Evolutionary conservation across 2,888 invertebrate species (phyloP).

Genomic region (Pycnomerus fuliginosus): DNA sequence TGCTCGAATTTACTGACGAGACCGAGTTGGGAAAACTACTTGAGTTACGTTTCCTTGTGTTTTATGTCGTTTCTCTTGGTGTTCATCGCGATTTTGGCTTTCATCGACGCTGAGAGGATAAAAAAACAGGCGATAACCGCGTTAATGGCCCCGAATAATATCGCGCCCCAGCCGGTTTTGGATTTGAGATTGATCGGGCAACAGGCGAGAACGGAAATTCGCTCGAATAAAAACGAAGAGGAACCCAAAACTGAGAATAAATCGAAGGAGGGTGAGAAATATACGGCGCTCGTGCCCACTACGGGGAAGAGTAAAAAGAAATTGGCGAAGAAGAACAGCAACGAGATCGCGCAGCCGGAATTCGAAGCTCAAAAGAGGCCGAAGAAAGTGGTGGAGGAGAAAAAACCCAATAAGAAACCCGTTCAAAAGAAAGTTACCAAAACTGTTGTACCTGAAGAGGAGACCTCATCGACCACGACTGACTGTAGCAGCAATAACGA

Average conservation of each 20-base stretch:
- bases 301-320: constrained; percentile 47
- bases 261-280: constrained; percentile 50
- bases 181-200: constrained; percentile 61
- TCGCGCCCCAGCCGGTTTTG: constrained; percentile 60
- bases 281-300: constrained; percentile 44
- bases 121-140: constrained; percentile 56
- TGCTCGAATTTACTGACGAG: constrained; percentile 70
- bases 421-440: constrained; percentile 26
- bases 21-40: constrained; percentile 72
- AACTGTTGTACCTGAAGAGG: constrained; percentile 56
- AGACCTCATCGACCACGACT: constrained; percentile 70
- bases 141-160: constrained; percentile 54
- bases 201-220: constrained; percentile 50
- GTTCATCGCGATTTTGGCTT: constrained; percentile 65
- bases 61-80: constrained; percentile 61
- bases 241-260: constrained; percentile 37
- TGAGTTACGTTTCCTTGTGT: constrained; percentile 65
- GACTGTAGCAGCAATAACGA: constrained; percentile 69
- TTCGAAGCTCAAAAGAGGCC: constrained; percentile 28
- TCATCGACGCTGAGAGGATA: constrained; percentile 72
- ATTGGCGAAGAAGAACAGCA: constrained; percentile 40
- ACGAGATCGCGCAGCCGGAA: constrained; percentile 29
- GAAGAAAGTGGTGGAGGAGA: constrained; percentile 28
- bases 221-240: constrained; percentile 28
- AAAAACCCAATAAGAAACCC: constrained; percentile 17